Base-by-base conservation (phyloP, 2,888 invertebrate genomes). In the Cheilosia vernalis region DNA sequence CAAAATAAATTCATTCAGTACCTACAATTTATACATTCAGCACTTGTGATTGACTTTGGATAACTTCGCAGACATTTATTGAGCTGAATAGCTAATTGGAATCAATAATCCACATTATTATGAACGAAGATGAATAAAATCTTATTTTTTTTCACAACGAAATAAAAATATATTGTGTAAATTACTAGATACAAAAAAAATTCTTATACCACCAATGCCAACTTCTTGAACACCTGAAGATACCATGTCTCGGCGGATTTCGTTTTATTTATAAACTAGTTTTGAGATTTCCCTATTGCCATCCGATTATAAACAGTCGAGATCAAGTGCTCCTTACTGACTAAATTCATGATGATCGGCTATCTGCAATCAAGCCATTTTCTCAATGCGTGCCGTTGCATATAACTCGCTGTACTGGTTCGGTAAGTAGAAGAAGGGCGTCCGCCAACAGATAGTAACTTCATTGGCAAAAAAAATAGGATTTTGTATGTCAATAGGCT, bases 371-470 rank as follows among this genome's bases (percentile, higher is more conserved):
- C 17, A 47, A 47, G 47, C 9, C 6, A 9, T 17, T 17, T 47
- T n/a, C 19, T 47, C 9, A 17, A 17, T 19, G 7, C 9, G 47
- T 6, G 17, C 47, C 47, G 7, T 17, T n/a, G 15, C 17, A 19
- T 47, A 47, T 19, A 47, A 47, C 47, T 17, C 47, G 47, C 47
- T 47, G 19, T 10, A 19, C 47, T 47, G 47, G 47, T 47, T 47
- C 9, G 19, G 10, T 47, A 47, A 17, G 47, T 47, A 17, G 9
- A 47, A 47, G 47, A 47, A 47, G 47, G 47, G 47, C 7, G 19
- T 6, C 17, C 44, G 17, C 44, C 9, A 7, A 3, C 9, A 47
- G 7, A n/a, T 47, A 9, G 17, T 47, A 17, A 47, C 4, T 42
- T 13, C n/a, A 42, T 15, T 42, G n/a, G 17, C 44, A 44, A 17